These are phyloP conservation scores for Hydrocynus forskahlii DNA, from an alignment of 2,797 vertebrate species.

Conservation along the genomic window DNA sequence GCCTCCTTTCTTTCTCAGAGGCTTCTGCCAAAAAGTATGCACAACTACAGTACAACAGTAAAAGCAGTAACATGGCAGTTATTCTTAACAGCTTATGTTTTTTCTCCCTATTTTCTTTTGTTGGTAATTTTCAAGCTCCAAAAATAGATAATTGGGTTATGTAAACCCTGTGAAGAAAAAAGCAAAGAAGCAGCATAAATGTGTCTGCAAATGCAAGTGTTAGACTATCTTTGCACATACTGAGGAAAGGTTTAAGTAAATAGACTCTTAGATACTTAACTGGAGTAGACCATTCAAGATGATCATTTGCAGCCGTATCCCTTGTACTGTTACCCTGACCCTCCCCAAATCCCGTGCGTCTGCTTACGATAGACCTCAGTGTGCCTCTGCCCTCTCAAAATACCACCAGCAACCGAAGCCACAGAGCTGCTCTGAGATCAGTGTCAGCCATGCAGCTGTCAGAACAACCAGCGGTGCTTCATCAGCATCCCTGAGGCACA, in stretches of 20 bases:
- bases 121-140: too few relatives aligned
- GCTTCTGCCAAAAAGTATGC: too few relatives aligned
- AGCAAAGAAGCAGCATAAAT: too few relatives aligned
- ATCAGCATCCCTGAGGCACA: not conserved
- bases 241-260: not conserved
- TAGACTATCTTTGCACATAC: not conserved
- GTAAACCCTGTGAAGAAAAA: too few relatives aligned
- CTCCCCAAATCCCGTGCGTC: not conserved
- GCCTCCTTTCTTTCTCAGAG: too few relatives aligned
- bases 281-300: not conserved
- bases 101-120: too few relatives aligned
- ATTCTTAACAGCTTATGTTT: too few relatives aligned
- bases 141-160: too few relatives aligned
- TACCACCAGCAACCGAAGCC: not conserved
- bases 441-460: not conserved
- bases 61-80: too few relatives aligned
- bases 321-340: not conserved
- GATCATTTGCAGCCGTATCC: not conserved
- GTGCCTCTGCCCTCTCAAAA: not conserved
- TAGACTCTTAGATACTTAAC: not conserved
- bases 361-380: not conserved
- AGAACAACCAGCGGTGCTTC: not conserved
- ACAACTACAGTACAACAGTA: too few relatives aligned
- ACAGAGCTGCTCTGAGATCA: conserved; percentile 5
- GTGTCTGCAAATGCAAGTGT: too few relatives aligned